Percentiles rank a stretch among this genome's conserved stretches.
Conservation (phyloP, 2,888 invertebrate species). For the Tenthredo notha region DNA sequence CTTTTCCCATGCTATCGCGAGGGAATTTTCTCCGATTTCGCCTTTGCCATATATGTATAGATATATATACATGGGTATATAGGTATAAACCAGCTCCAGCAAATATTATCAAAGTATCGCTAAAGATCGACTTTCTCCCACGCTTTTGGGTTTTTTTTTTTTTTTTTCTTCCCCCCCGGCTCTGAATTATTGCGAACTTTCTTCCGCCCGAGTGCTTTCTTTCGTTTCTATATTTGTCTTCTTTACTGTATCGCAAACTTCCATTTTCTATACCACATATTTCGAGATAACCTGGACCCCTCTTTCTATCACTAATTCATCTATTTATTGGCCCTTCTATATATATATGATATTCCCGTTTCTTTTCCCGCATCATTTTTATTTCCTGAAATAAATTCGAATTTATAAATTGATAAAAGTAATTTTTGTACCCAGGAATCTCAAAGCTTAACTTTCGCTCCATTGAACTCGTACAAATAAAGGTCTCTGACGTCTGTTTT, state of each 20-base stretch:
- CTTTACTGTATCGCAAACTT: background rate
- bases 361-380: background rate
- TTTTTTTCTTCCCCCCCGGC: no score
- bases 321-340: background rate
- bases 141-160: no score
- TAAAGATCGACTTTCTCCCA: conserved; percentile 28
- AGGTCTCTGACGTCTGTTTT: background rate
- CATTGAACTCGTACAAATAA: conserved; percentile 40
- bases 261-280: background rate
- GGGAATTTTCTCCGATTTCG: background rate
- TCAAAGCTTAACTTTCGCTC: background rate
- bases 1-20: background rate
- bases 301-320: background rate
- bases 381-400: background rate
- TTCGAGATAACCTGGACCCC: background rate
- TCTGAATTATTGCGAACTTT: conserved; percentile 2
- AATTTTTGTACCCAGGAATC: background rate
- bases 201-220: background rate
- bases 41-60: background rate
- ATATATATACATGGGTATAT: background rate
- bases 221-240: background rate
- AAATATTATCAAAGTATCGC: conserved; percentile 48
- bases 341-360: background rate
- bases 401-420: conserved; percentile 4
- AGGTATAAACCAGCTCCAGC: background rate